Evolutionary conservation across 2,888 invertebrate genomes (phyloP).

Genomic region (Galerucella pusilla): DNA sequence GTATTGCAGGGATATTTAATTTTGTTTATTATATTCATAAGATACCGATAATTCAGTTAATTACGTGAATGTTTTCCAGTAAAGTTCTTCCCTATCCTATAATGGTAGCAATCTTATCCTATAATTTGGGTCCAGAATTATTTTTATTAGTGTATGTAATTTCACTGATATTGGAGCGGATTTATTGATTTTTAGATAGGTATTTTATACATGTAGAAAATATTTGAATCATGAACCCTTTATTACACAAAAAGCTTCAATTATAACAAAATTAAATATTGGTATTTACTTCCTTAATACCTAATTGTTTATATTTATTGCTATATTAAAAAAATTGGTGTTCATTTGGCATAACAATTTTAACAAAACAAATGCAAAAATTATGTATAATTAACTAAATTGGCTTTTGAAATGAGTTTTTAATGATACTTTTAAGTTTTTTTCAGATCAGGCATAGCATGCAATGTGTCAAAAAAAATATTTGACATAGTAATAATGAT

Average conservation of each 20-base stretch:
- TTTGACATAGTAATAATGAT: not conserved
- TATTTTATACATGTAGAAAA: not conserved
- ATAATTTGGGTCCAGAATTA: too few species aligned
- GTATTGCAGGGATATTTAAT: not conserved
- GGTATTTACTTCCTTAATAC: not conserved
- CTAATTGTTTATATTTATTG: not conserved
- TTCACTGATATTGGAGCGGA: too few species aligned
- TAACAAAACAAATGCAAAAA: constrained; percentile 1
- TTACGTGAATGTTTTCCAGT: too few species aligned
- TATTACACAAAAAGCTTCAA: not conserved
- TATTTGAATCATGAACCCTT: not conserved
- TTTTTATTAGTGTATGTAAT: too few species aligned
- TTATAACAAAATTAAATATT: not conserved
- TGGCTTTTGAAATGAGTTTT: constrained; percentile 1
- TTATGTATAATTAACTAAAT: not conserved
- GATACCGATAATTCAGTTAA: too few species aligned
- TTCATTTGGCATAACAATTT: constrained; percentile 2
- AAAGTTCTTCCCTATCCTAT: too few species aligned
- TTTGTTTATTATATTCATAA: too few species aligned
- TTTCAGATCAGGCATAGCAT: not conserved
- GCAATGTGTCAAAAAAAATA: not conserved
- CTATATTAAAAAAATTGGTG: not conserved
- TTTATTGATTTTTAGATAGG: not conserved
- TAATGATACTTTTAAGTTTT: not conserved
- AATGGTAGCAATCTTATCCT: too few species aligned